phyloP scores from a whole-genome alignment of 2,888 invertebrate species.

The Lasius fuliginosus region DNA sequence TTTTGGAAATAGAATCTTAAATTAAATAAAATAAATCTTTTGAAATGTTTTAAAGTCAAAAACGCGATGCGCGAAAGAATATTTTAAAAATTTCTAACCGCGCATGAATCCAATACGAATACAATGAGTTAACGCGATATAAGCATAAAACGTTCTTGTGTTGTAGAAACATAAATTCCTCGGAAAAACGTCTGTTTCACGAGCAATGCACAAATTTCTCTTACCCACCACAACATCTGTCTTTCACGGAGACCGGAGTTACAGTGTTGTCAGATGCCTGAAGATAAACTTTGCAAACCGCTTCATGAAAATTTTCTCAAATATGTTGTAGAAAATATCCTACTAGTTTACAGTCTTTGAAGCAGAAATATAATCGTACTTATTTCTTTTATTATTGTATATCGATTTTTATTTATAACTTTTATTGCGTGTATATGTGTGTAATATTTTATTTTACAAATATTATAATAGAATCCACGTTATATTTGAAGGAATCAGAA shows the following conservation, averaged over 20 bases:
- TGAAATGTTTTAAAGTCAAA: neutral
- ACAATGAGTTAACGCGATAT: conserved; percentile 5
- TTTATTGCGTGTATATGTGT: neutral
- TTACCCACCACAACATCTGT: conserved; percentile 17
- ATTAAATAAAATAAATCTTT: neutral
- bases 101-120: neutral
- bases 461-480: neutral
- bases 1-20: neutral
- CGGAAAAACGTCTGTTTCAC: conserved; percentile 32
- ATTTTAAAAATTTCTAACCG: neutral
- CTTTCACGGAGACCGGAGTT: conserved; percentile 26
- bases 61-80: neutral
- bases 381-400: neutral
- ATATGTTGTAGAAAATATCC: conserved; percentile 9
- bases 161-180: conserved; percentile 27
- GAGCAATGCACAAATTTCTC: conserved; percentile 40
- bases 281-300: conserved; percentile 29
- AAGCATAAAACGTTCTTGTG: conserved; percentile 9
- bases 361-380: neutral
- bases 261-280: conserved; percentile 43
- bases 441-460: neutral
- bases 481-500: neutral
- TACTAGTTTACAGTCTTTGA: neutral
- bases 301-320: conserved; percentile 40
- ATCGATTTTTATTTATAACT: neutral